Conservation (phyloP, 2,797 vertebrate genomes). For the Neomorphus geoffroyi region DNA sequence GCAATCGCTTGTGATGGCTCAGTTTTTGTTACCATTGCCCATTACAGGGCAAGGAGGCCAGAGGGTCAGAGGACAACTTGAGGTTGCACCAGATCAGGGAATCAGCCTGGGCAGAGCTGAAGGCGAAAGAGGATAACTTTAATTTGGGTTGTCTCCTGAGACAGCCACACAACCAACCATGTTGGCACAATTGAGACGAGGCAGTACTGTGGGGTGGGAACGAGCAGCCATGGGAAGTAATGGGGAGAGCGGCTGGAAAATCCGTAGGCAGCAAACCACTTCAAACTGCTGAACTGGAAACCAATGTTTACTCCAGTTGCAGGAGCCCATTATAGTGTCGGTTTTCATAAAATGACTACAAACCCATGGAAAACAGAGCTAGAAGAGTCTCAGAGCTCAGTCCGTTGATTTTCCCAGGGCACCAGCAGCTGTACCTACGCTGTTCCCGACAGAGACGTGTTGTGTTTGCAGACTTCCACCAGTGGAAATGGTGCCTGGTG, state of each 20-base stretch:
- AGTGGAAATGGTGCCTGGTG: not conserved
- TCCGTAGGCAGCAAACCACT: not conserved
- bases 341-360: not conserved
- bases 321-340: not conserved
- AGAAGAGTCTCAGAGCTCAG: not conserved
- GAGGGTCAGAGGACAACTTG: not conserved
- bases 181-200: accelerated
- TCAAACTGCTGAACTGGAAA: not conserved
- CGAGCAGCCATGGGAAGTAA: not conserved
- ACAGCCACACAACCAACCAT: not conserved
- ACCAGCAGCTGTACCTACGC: not conserved
- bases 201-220: not conserved
- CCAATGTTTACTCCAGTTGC: not conserved
- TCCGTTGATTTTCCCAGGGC: not conserved
- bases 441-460: accelerated
- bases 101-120: not conserved
- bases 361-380: not conserved
- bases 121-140: not conserved
- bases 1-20: not conserved
- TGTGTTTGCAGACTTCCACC: not conserved
- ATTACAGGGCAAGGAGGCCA: not conserved
- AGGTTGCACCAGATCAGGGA: not conserved
- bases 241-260: not conserved
- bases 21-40: not conserved
- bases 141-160: not conserved